A percentile compares a stretch with the other conserved stretches of the same genome.
Conservation (phyloP, 2,797 vertebrate species). For the Orestias chungarensis region DNA sequence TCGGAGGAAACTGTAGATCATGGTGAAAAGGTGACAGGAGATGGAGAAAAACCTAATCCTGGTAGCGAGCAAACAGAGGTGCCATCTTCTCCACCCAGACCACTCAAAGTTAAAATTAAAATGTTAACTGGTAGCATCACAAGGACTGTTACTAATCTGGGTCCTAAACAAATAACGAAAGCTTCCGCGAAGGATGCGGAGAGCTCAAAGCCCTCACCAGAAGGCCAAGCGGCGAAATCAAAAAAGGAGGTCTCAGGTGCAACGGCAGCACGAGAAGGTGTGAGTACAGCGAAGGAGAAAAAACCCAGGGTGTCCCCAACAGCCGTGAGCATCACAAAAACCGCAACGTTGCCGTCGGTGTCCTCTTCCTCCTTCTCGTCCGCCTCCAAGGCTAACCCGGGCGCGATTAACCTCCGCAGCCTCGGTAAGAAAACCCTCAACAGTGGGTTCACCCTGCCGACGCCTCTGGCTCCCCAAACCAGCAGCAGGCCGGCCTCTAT, state of each 20-base stretch:
- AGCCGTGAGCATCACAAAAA: constrained; percentile 84
- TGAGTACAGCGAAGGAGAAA: constrained; percentile 85
- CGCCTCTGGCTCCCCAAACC: constrained; percentile 58
- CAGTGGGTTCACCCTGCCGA: constrained; percentile 71
- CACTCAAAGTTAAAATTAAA: constrained; percentile 93
- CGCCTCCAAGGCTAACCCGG: constrained; percentile 47
- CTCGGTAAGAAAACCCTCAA: constrained; percentile 83
- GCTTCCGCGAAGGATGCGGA: constrained; percentile 46
- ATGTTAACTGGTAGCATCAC: constrained; percentile 86
- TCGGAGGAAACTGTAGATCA: constrained; percentile 25
- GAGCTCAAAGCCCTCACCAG: constrained; percentile 61
- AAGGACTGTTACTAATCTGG: constrained; percentile 83
- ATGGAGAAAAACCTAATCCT: constrained; percentile 33
- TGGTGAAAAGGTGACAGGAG: constrained; percentile 35
- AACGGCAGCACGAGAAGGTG: constrained; percentile 82
- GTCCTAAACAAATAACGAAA: constrained; percentile 60
- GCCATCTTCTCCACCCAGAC: constrained; percentile 74
- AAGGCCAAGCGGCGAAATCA: constrained; percentile 57
- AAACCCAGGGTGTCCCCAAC: constrained; percentile 80
- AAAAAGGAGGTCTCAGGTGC: constrained; percentile 76
- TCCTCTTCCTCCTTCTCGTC: constrained; percentile 53
- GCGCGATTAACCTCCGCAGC: constrained; percentile 54
- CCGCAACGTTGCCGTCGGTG: constrained; percentile 80
- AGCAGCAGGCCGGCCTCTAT: constrained; percentile 84
- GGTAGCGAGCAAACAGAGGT: constrained; percentile 44